Conservation (phyloP, 64 coral and sea anemone species). For the Actinia tenebrosa region DNA sequence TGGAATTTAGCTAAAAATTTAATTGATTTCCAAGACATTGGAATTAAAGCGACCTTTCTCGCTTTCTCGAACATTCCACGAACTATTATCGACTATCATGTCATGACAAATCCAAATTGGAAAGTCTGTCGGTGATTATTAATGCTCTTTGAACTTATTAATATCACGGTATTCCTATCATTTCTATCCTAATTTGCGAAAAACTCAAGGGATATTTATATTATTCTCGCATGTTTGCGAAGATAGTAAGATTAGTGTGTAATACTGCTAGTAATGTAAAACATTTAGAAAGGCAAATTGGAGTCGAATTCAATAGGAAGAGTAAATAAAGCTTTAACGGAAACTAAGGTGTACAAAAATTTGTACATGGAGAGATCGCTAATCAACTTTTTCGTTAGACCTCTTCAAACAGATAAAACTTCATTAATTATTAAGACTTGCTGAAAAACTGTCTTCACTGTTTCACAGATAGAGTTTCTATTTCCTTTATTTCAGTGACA, state of each 20-base stretch:
- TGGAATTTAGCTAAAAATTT: neutral
- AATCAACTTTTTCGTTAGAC: neutral
- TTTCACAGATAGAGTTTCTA: neutral
- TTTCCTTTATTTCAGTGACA: neutral
- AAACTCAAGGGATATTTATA: neutral
- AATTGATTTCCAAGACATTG: neutral
- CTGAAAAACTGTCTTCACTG: neutral
- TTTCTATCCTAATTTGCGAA: neutral
- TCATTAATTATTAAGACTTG: neutral
- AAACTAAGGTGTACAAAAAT: neutral
- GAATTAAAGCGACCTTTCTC: neutral
- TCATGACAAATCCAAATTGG: neutral
- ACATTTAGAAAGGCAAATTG: no score
- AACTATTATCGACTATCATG: neutral
- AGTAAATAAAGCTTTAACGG: neutral
- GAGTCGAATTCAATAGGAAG: no score
- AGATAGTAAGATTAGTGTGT: neutral
- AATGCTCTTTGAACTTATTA: neutral
- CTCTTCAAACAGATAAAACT: neutral
- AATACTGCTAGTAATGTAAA: no score
- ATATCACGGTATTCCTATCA: neutral
- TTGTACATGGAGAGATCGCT: neutral
- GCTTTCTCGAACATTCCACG: neutral
- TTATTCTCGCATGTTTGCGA: neutral
- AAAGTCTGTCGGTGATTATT: neutral